phyloP scores from a whole-genome alignment of 2,113 vertebrate genomes.

The Chloropsis cyanopogon region DNA sequence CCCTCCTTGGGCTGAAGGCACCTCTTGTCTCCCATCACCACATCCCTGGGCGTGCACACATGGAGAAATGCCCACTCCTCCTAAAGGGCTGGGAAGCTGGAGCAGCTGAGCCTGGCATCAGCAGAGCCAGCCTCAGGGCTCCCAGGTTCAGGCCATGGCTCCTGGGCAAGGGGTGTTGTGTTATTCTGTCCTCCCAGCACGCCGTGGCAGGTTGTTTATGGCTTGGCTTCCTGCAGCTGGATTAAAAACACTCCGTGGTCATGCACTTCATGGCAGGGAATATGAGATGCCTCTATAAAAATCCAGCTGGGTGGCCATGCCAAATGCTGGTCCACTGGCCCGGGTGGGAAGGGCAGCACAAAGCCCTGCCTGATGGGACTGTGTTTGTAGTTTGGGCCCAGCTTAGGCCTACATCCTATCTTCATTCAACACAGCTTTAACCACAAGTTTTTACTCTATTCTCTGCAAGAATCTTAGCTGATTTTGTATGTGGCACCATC shows the following conservation, averaged over 20 bases:
- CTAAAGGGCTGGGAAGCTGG: background rate
- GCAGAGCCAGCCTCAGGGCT: background rate
- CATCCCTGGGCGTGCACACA: accelerated
- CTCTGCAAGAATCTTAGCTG: background rate
- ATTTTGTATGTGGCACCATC: background rate
- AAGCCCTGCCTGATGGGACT: background rate
- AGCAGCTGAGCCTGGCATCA: background rate
- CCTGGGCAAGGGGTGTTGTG: background rate
- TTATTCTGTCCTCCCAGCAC: background rate
- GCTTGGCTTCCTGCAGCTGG: background rate
- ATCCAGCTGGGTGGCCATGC: background rate
- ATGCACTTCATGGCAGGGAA: background rate
- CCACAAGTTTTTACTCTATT: background rate
- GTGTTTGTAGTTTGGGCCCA: background rate
- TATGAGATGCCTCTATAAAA: background rate
- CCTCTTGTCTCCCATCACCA: background rate
- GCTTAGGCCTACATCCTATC: background rate
- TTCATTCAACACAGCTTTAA: background rate
- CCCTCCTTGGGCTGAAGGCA: background rate
- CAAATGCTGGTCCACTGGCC: background rate
- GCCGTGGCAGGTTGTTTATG: background rate
- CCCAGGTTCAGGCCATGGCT: background rate
- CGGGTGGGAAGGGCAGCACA: background rate
- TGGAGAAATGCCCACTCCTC: background rate
- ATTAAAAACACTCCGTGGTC: background rate